Evolutionary conservation across 1,140 invertebrate genomes (phyloP), one percentile per base, ranked within the genome.

Genomic region (Monochamus saltuarius): DNA sequence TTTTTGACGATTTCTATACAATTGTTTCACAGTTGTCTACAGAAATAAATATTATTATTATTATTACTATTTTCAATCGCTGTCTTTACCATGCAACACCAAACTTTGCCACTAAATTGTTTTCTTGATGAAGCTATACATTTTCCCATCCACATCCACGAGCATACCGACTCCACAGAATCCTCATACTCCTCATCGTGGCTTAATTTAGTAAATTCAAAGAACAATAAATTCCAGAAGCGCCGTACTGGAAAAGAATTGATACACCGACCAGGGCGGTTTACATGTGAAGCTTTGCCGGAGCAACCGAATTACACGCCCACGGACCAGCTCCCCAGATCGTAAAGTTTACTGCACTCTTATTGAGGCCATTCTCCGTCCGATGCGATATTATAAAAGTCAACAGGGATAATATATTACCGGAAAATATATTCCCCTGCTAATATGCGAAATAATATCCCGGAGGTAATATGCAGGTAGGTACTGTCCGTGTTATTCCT

Each of bases 311-410:
- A 42, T 47, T 47, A 22, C 45, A 19, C 13, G 45, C 55, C 46
- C 51, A 58, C 58, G 58, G 53, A 55, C 61, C 58, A 49, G 53
- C 61, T 62, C 61, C 36, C 42, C 61, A 62, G 61, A 57, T 57
- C 61, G 56, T 62, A 62, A 62, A 62, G 10, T 62, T 58, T 58
- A 57, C 54, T 50, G 55, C 61, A 62, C 61, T 51, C 61, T 62
- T 62, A 62, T 62, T 62, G 61, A 43, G 61, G 45, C 40, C 55
- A 50, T 62, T 62, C 58, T 58, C 61, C 55, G 45, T 58, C 61
- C 55, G 54, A 62, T 62, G 42, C 61, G 56, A 62, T 62, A 62
- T 49, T 57, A 62, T 62, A 62, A 62, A 62, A 62, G 61, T 62
- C 61, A 62, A 62, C 55, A 29, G 45, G 45, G 49, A 46, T 58